Conservation (phyloP, 2,888 invertebrate species). For the Pseudococcus longispinus region DNA sequence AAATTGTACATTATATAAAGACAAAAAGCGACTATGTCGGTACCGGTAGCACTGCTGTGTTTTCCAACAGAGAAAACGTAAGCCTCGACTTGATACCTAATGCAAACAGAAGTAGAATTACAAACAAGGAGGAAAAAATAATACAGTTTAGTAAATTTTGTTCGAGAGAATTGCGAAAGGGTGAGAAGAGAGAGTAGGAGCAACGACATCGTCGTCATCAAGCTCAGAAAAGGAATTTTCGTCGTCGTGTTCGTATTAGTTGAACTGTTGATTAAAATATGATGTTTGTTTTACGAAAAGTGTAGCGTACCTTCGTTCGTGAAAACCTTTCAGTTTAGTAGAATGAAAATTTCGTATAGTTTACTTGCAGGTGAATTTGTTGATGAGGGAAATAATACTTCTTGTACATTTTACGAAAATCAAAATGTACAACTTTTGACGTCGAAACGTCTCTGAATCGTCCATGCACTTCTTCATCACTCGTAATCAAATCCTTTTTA, state of each 20-base stretch:
- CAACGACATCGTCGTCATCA: not conserved
- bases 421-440: too few species aligned
- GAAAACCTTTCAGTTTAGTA: too few species aligned
- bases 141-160: slow-evolving; percentile 22
- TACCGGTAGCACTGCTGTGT: not conserved
- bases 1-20: not conserved
- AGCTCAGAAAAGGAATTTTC: not conserved
- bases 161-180: not conserved
- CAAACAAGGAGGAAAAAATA: not conserved
- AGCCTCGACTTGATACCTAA: slow-evolving; percentile 24
- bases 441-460: too few species aligned
- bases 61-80: not conserved
- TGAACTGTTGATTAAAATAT: slow-evolving; percentile 31
- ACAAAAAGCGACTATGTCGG: not conserved
- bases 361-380: too few species aligned
- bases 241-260: not conserved
- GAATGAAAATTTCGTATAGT: not conserved
- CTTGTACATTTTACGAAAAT: too few species aligned
- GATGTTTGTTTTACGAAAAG: slow-evolving; percentile 8
- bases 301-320: not conserved
- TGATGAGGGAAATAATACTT: too few species aligned
- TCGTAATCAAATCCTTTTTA: too few species aligned
- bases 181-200: not conserved
- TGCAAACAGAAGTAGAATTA: slow-evolving; percentile 22
- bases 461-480: too few species aligned